Conservation (phyloP, 2,888 invertebrate species). For the Craniophora ligustri region DNA sequence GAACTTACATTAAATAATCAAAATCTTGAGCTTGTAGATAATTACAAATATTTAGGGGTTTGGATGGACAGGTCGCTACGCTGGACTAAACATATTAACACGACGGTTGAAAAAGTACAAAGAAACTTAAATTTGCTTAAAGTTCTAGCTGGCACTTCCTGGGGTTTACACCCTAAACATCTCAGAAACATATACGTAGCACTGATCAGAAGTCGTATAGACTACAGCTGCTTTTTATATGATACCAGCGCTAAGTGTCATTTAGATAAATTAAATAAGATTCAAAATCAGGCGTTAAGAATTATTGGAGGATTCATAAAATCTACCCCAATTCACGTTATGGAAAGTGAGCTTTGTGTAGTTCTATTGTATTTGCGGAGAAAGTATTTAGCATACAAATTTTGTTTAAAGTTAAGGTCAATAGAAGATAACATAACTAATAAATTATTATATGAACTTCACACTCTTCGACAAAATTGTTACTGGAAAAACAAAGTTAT, state of each 20-base stretch:
- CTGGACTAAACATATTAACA: too few relatives aligned
- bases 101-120: too few relatives aligned
- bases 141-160: slow-evolving; percentile 1
- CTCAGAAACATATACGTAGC: slow-evolving; percentile 5
- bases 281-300: too few relatives aligned
- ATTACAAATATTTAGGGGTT: slow-evolving; percentile 3
- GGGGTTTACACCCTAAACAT: slow-evolving; percentile 9
- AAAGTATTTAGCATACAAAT: slow-evolving; percentile 9
- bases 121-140: slow-evolving; percentile 11
- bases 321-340: slow-evolving; percentile 1
- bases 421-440: neutral
- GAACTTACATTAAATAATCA: neutral
- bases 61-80: neutral
- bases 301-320: slow-evolving; percentile 7
- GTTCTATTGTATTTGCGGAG: neutral
- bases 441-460: neutral
- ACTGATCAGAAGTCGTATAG: slow-evolving; percentile 4
- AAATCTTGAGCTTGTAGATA: neutral
- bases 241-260: slow-evolving; percentile 6
- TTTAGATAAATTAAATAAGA: slow-evolving; percentile 1
- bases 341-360: slow-evolving; percentile 14
- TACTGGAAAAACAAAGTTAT: slow-evolving; percentile 5
- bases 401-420: neutral
- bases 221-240: slow-evolving; percentile 5
- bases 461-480: slow-evolving; percentile 6